Percentiles rank a stretch among this genome's conserved stretches.
Evolutionary conservation across 1,140 invertebrate species (phyloP).

Genomic region (Pomacea maculata): DNA sequence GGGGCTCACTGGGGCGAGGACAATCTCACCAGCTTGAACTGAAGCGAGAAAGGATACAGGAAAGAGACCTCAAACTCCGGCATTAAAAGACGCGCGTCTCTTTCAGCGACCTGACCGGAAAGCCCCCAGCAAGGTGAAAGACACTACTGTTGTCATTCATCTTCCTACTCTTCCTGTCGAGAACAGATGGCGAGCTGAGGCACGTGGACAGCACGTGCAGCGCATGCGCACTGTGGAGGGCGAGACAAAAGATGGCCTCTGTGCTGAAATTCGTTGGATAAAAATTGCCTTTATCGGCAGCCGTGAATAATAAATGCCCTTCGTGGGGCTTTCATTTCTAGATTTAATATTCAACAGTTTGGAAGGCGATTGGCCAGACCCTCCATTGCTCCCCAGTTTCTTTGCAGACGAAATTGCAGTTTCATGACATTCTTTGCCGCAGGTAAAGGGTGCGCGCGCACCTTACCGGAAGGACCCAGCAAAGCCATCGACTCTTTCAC

Average conservation of each 20-base stretch:
- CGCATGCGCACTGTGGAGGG: conserved; percentile 8
- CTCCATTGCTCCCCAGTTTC: no score
- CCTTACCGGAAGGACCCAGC: no score
- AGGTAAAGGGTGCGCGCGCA: no score
- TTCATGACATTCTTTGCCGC: no score
- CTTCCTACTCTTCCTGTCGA: not conserved
- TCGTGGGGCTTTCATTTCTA: no score
- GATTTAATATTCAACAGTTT: no score
- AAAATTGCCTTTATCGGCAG: no score
- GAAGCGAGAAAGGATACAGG: not conserved
- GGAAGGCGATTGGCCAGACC: no score
- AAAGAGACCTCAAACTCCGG: not conserved
- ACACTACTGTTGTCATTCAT: conserved; percentile 11
- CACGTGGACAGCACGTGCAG: conserved; percentile 18
- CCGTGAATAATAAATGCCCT: no score
- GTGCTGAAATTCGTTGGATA: not conserved
- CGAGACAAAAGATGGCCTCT: conserved; percentile 16
- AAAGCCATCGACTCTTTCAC: no score
- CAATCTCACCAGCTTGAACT: not conserved
- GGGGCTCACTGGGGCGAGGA: not conserved
- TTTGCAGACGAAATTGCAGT: no score
- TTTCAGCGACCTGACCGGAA: not conserved
- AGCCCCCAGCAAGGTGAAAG: not conserved
- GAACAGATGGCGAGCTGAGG: not conserved
- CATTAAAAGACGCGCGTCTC: not conserved